Evolutionary conservation across 2,888 invertebrate genomes (phyloP), one percentile per base, ranked within the genome.

Genomic region (Epinotia ramella): DNA sequence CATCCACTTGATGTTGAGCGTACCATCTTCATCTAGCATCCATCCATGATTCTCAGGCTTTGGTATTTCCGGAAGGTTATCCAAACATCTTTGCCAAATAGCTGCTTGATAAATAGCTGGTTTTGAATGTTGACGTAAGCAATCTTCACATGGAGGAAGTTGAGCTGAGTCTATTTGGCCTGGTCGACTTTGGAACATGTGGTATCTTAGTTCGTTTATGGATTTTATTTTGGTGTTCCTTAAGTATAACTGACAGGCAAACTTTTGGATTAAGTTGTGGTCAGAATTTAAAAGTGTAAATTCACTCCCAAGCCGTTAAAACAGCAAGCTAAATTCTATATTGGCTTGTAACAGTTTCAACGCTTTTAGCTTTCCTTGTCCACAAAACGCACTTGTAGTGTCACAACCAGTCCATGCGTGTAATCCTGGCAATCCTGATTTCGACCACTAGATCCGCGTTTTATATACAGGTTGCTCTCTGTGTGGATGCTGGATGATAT

Each of bases 241-340:
- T 18, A n/a, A 56, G 18, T 56, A 56, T 18, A 56, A n/a, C 56
- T 16, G 56, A 18, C 56, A n/a, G 18, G n/a, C 18, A 18, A 56
- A 56, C 56, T 56, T 56, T 56, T 56, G 56, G 56, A 56, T 56
- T 18, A 56, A 56, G 6, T n/a, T 56, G 56, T 18, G 56, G 18
- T 56, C 56, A 18, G 56, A 56, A 56, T 56, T 18, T 18, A n/a
- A 56, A 56, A 53, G 56, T 56, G 7, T 7, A 56, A 56, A 56
- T 56, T 56, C 56, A 56, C 56, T 56, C n/a, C 56, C 56, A 56
- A 56, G 56, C 18, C n/a, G 56, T n/a, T n/a, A 56, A 18, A n/a
- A n/a, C 56, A 56, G 18, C n/a, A 18, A 56, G n/a, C n/a, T 56
- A 56, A 56, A 5, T 56, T n/a, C n/a, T 56, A n/a, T 56, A 18